Percentiles rank a stretch among this genome's conserved stretches.
phyloP scores from a whole-genome alignment of 92 coral and sea anemone species.

The Heliopora coerulea region DNA sequence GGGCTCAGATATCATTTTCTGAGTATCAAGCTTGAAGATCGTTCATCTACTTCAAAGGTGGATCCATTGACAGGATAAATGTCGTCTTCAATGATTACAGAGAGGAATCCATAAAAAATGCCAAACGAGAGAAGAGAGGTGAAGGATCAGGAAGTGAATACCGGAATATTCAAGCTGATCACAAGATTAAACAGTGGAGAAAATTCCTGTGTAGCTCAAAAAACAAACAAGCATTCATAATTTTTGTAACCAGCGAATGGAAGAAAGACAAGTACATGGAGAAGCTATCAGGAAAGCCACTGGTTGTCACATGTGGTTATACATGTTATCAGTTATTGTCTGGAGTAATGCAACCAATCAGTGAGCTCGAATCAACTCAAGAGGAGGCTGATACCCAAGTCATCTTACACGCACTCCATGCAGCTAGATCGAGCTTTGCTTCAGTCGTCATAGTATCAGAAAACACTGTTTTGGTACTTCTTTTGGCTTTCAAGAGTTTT shows the following conservation, averaged over 20 bases:
- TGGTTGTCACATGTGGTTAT: neutral
- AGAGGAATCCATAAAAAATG: slow-evolving; percentile 27
- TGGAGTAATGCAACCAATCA: slow-evolving; percentile 6
- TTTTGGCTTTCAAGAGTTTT: neutral
- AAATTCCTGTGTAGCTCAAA: neutral
- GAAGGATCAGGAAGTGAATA: neutral
- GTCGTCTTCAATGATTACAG: too few relatives aligned
- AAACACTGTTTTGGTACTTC: slow-evolving; percentile 19
- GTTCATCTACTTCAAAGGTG: too few relatives aligned
- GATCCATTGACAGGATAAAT: too few relatives aligned
- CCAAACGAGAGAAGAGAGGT: slow-evolving; percentile 13
- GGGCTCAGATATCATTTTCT: too few relatives aligned
- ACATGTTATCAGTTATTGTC: slow-evolving; percentile 1
- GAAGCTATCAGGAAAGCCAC: neutral
- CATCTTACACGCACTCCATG: slow-evolving; percentile 10
- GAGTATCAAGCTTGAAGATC: too few relatives aligned
- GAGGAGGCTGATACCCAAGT: slow-evolving; percentile 18
- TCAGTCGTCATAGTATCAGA: slow-evolving; percentile 11
- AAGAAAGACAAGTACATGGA: slow-evolving; percentile 12
- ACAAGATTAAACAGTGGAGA: neutral
- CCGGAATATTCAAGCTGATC: neutral
- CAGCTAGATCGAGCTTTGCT: slow-evolving; percentile 13
- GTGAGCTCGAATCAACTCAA: slow-evolving; percentile 13
- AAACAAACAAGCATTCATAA: slow-evolving; percentile 9
- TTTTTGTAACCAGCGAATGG: slow-evolving; percentile 6